Evolutionary conservation across 2,888 invertebrate genomes (phyloP).

Genomic region (Elegia similella): DNA sequence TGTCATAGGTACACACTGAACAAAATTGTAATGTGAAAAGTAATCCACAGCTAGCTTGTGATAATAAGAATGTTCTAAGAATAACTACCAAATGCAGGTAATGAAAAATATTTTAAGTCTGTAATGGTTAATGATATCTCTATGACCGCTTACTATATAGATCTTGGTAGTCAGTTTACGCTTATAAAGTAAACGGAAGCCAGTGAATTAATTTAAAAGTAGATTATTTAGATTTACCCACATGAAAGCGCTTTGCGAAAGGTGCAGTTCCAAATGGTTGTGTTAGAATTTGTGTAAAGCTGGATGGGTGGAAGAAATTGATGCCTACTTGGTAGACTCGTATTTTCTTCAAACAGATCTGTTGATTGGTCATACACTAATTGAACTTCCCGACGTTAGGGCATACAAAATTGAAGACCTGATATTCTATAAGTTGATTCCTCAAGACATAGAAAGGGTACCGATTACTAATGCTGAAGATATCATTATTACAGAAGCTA

Average conservation of each 20-base stretch:
- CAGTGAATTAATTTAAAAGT: background rate
- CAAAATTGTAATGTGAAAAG: too few relatives aligned
- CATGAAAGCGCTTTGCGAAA: slow-evolving; percentile 1
- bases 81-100: background rate
- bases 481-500: too few relatives aligned
- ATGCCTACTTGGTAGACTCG: slow-evolving; percentile 3
- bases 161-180: slow-evolving; percentile 16
- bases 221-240: background rate
- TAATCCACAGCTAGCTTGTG: too few relatives aligned
- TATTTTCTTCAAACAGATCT: slow-evolving; percentile 4
- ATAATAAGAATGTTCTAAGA: background rate
- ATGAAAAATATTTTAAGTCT: slow-evolving; percentile 4
- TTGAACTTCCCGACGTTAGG: background rate
- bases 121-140: background rate
- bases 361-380: slow-evolving; percentile 10
- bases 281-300: background rate
- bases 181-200: background rate
- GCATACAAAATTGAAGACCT: slow-evolving; percentile 7
- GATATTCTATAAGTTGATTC: background rate
- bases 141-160: slow-evolving; percentile 8
- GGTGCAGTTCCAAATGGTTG: background rate
- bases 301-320: background rate
- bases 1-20: too few relatives aligned
- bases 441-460: too few relatives aligned
- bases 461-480: too few relatives aligned